Percentiles rank a stretch among this genome's conserved stretches.
Conservation (phyloP, 1,140 invertebrate species). For the Calycopis cecrops region DNA sequence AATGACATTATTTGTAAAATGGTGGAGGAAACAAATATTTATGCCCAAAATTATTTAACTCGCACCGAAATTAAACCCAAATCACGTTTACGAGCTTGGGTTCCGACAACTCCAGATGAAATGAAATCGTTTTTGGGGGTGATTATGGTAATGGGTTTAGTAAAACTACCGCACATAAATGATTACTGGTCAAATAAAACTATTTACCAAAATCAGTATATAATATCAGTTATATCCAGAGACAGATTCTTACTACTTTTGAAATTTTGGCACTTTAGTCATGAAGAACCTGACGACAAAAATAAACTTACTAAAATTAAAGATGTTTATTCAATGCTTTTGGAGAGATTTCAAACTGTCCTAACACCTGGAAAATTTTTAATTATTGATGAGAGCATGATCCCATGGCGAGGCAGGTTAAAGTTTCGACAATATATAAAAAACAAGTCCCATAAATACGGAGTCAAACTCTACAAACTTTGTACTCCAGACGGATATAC, state of each 20-base stretch:
- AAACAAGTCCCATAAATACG: too few species aligned
- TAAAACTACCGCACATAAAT: constrained; percentile 22
- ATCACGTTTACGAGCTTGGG: constrained; percentile 3
- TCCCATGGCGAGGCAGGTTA: constrained; percentile 54
- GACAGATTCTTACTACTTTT: constrained; percentile 53
- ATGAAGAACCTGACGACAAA: constrained; percentile 24
- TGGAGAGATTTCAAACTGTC: constrained; percentile 36
- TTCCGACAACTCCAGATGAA: background rate
- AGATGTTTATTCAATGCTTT: constrained; percentile 34
- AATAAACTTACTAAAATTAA: constrained; percentile 45
- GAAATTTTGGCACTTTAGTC: constrained; percentile 47
- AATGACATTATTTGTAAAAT: constrained; percentile 23
- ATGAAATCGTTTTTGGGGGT: background rate
- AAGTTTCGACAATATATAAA: too few species aligned
- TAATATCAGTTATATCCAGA: constrained; percentile 33
- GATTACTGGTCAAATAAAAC: constrained; percentile 27
- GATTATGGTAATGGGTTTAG: constrained; percentile 23
- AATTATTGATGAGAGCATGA: constrained; percentile 56
- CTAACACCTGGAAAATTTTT: constrained; percentile 40
- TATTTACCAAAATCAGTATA: constrained; percentile 24
- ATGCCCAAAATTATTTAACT: constrained; percentile 12
- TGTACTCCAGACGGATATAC: constrained; percentile 49
- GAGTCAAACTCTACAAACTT: constrained; percentile 59
- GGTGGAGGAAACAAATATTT: constrained; percentile 23
- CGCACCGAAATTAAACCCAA: background rate